Evolutionary conservation across 2,888 invertebrate species (phyloP).

Genomic region (Stenodera caucasica): DNA sequence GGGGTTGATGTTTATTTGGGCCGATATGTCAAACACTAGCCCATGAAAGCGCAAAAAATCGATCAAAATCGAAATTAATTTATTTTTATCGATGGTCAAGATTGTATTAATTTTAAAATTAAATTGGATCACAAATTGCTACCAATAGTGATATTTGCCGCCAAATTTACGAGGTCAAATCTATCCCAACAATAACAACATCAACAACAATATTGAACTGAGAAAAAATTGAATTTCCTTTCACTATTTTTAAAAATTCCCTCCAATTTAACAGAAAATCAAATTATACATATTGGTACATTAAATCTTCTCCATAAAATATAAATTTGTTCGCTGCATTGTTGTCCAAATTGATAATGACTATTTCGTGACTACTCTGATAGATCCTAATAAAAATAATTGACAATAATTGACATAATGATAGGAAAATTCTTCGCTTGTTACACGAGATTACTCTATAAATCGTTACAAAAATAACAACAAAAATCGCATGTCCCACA

Average conservation of each 20-base stretch:
- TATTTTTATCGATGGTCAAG: constrained; percentile 10
- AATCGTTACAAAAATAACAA: not conserved
- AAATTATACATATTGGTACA: not conserved
- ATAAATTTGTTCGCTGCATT: not conserved
- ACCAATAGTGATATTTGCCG: constrained; percentile 18
- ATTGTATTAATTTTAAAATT: constrained; percentile 13
- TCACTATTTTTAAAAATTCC: not conserved
- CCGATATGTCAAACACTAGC: constrained; percentile 1
- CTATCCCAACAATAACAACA: constrained; percentile 4
- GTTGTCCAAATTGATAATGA: not conserved
- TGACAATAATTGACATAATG: not conserved
- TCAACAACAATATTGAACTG: not conserved
- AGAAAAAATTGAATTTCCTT: not conserved
- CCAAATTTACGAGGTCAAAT: constrained; percentile 22
- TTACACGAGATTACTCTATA: not conserved
- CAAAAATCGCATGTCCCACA: no score
- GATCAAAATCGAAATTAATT: constrained; percentile 22
- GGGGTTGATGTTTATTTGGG: constrained; percentile 36
- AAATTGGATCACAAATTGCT: not conserved
- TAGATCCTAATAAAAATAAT: constrained; percentile 1
- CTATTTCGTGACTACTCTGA: not conserved
- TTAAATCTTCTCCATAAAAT: not conserved
- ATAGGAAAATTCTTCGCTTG: not conserved
- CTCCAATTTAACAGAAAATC: not conserved
- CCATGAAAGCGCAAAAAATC: constrained; percentile 13